Evolutionary conservation across 2,113 vertebrate species (phyloP), one percentile per base, ranked within the genome.

Genomic region (Strix aluco): DNA sequence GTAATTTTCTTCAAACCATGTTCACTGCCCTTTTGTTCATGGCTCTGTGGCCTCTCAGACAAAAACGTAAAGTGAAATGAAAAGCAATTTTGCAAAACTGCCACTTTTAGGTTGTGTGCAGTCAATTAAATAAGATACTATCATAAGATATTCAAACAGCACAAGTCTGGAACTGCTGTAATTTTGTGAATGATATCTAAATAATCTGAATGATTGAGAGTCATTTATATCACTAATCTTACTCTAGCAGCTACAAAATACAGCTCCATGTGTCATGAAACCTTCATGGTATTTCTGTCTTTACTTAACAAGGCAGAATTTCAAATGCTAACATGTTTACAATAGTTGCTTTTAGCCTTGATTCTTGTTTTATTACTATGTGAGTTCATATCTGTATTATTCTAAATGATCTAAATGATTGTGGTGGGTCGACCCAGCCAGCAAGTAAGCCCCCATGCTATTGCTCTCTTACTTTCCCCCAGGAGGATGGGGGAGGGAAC

Each of bases 181-280:
- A 81, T 94, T 87, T 77, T 84, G 30, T 94, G 52, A 89, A 95
- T 90, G 59, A 29, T 88, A 90, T 83, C 79, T 86, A 96, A 95
- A 92, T 95, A 96, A 88, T 93, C 71, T 75, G 52, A 69, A 75
- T 93, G 91, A 91, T 22, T 26, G 23, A 88, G 94, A 80, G 87
- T 22, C 3, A 78, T 88, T 93, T 93, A 36, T 42, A 78, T 23
- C 62, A 87, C 32, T 84, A 71, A 75, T 78, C 27, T 59, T 92
- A 75, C 79, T 49, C 36, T 55, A 81, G 29, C 25, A 88, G 25
- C n/a, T 94, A 57, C 77, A 92, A 93, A 97, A 96, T 79, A 62
- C 62, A 94, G 10, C 15, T 94, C 57, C 36, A 46, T 49, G n/a
- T 91, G 42, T 63, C 19, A 32, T 58, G 42, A 96, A 97, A 82